Conservation (phyloP, 1,140 invertebrate genomes). For the Drosophila miranda region DNA sequence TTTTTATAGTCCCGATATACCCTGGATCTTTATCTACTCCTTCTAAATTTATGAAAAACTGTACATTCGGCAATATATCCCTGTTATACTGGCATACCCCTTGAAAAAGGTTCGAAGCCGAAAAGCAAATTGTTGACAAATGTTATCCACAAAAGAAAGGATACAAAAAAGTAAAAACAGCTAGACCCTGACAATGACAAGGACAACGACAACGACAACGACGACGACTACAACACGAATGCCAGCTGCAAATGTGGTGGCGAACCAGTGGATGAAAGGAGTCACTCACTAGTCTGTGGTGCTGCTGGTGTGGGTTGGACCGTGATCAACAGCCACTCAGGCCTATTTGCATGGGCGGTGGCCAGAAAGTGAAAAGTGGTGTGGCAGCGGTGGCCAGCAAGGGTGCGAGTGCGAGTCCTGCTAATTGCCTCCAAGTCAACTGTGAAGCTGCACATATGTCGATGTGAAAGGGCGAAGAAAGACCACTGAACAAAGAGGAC, state of each 20-base stretch:
- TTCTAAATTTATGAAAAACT: not conserved
- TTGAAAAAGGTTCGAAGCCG: not conserved
- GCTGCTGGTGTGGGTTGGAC: conserved; percentile 13
- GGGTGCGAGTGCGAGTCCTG: conserved; percentile 39
- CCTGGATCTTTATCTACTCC: too few species aligned
- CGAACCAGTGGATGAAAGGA: conserved; percentile 6
- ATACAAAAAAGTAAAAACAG: conserved; percentile 13
- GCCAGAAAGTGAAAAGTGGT: conserved; percentile 9
- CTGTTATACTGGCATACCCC: not conserved
- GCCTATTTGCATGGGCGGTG: conserved; percentile 59
- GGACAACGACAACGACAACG: too few species aligned
- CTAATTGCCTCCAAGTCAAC: conserved; percentile 65
- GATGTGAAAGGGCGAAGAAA: too few species aligned
- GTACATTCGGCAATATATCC: not conserved
- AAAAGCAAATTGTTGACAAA: conserved; percentile 39
- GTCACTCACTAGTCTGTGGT: not conserved
- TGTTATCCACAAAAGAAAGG: conserved; percentile 22
- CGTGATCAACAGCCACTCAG: conserved; percentile 28
- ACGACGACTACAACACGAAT: too few species aligned
- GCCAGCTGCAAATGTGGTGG: conserved; percentile 45
- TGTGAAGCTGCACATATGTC: conserved; percentile 75
- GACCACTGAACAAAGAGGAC: conserved; percentile 4
- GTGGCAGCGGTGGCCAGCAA: not conserved
- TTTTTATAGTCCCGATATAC: too few species aligned
- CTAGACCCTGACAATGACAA: conserved; percentile 17